A percentile compares a stretch with the other conserved stretches of the same genome.
Evolutionary conservation across 2,113 vertebrate species (phyloP).

Genomic region (Colinus virginianus): DNA sequence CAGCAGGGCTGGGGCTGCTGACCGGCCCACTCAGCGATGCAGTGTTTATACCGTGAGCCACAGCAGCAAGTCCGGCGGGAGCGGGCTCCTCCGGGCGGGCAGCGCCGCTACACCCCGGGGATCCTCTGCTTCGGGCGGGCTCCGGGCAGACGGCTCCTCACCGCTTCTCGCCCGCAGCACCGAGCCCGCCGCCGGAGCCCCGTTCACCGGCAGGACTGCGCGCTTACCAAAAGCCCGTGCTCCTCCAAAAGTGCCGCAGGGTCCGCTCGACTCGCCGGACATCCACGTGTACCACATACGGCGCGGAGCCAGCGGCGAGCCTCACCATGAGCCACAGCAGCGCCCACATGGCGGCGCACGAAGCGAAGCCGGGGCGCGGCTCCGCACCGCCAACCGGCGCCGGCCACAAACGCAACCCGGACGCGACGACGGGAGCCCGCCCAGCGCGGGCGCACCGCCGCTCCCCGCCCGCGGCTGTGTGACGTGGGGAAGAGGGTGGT

Average conservation of each 20-base stretch:
- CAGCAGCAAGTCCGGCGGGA: not conserved
- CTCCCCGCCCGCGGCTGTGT: not conserved
- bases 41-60: not conserved
- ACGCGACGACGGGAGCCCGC: not conserved
- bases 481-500: too few species aligned
- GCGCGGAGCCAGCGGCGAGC: not conserved
- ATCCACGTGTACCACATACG: constrained; percentile 4
- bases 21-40: rapidly evolving
- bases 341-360: not conserved
- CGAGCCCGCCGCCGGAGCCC: not conserved
- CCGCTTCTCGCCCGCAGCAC: not conserved
- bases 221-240: constrained; percentile 68
- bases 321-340: not conserved
- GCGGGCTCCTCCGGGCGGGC: not conserved
- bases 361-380: too few species aligned
- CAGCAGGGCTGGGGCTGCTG: too few species aligned
- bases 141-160: too few species aligned
- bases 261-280: constrained; percentile 5
- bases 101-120: rapidly evolving
- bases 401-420: not conserved
- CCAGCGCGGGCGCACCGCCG: rapidly evolving
- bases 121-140: rapidly evolving
- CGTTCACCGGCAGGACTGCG: not conserved
- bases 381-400: not conserved
- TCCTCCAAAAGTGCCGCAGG: constrained; percentile 57